Conservation (phyloP, 1,140 invertebrate species). For the Orussus abietinus region DNA sequence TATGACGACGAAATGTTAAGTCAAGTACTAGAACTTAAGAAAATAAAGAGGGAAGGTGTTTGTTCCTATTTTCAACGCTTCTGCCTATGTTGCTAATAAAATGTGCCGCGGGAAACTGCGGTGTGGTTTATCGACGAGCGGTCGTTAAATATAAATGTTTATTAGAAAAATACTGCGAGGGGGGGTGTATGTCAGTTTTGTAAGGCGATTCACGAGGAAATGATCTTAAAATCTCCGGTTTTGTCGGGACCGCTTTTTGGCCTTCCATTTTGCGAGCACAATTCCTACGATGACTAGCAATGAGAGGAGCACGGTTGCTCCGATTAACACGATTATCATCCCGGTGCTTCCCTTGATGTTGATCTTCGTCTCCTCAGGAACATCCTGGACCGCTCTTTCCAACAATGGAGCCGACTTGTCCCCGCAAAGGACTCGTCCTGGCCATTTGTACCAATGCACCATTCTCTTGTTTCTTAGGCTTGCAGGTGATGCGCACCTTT, state of each 20-base stretch:
- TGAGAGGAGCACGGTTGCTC: slow-evolving; percentile 15
- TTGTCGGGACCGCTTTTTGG: slow-evolving; percentile 16
- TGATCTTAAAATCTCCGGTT: slow-evolving; percentile 30
- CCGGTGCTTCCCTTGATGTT: slow-evolving; percentile 20
- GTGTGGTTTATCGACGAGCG: slow-evolving; percentile 5
- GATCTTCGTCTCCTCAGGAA: slow-evolving; percentile 8
- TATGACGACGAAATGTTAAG: neutral
- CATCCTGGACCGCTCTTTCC: slow-evolving; percentile 10
- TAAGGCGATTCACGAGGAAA: neutral
- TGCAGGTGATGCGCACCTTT: slow-evolving; percentile 32
- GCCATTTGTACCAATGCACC: slow-evolving; percentile 42
- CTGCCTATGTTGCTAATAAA: too few relatives aligned
- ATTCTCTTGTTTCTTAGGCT: slow-evolving; percentile 28
- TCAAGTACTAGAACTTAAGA: slow-evolving; percentile 1
- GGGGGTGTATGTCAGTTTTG: neutral
- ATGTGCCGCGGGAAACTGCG: too few relatives aligned
- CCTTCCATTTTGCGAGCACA: slow-evolving; percentile 19
- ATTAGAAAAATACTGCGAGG: neutral
- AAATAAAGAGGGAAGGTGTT: slow-evolving; percentile 9
- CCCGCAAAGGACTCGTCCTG: slow-evolving; percentile 32
- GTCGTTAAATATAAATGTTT: neutral
- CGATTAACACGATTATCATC: slow-evolving; percentile 20
- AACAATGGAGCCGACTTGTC: slow-evolving; percentile 14
- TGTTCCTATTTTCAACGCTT: too few relatives aligned
- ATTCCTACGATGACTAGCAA: slow-evolving; percentile 27